phyloP scores from a whole-genome alignment of 1,140 invertebrate species.

The Nephotettix cincticeps region DNA sequence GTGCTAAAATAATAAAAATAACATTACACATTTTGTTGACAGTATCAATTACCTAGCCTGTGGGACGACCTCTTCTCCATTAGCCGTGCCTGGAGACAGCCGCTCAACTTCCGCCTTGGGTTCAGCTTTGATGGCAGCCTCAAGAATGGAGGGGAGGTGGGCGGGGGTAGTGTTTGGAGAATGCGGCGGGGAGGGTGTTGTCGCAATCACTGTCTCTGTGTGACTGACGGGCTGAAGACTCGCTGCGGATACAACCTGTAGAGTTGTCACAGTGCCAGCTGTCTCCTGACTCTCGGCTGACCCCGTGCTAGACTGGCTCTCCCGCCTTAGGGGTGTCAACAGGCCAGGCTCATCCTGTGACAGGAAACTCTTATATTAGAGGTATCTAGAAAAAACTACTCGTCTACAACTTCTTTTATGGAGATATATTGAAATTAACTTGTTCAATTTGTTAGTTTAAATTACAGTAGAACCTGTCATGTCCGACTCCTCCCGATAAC shows the following conservation, averaged over 20 bases:
- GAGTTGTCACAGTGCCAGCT: slow-evolving; percentile 52
- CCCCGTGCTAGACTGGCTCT: slow-evolving; percentile 22
- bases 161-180: slow-evolving; percentile 34
- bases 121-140: slow-evolving; percentile 81
- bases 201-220: slow-evolving; percentile 46
- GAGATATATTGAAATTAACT: too few species aligned
- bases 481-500: too few species aligned
- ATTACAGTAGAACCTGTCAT: too few species aligned
- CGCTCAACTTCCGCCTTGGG: slow-evolving; percentile 82
- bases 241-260: slow-evolving; percentile 53
- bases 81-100: slow-evolving; percentile 42
- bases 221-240: slow-evolving; percentile 49
- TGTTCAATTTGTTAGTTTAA: too few species aligned
- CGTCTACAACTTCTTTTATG: too few species aligned
- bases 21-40: too few species aligned
- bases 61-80: slow-evolving; percentile 40
- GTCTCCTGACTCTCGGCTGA: slow-evolving; percentile 46
- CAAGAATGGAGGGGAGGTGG: slow-evolving; percentile 66
- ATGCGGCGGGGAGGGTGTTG: slow-evolving; percentile 46
- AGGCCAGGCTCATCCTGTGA: slow-evolving; percentile 33
- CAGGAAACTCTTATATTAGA: too few species aligned
- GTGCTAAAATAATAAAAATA: too few species aligned
- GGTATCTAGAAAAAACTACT: too few species aligned
- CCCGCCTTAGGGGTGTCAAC: slow-evolving; percentile 33
- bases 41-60: slow-evolving; percentile 44